phyloP scores from a whole-genome alignment of 1,140 invertebrate species.

The Eupristina koningsbergeri region DNA sequence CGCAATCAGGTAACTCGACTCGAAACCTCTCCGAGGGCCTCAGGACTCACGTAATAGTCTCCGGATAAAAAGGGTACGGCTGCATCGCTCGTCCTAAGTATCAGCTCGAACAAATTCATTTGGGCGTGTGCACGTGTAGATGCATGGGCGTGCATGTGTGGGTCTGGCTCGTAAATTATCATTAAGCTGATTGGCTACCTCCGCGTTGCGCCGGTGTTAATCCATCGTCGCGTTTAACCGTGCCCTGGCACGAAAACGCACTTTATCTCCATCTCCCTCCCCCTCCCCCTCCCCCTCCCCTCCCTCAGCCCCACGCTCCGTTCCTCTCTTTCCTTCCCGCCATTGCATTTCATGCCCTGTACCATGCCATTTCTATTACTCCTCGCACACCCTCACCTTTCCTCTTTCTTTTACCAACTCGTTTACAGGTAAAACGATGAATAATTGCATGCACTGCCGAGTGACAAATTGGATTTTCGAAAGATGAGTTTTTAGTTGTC shows the following conservation, averaged over 20 bases:
- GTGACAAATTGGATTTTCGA: constrained; percentile 45
- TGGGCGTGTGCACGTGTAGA: background rate
- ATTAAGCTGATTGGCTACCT: constrained; percentile 48
- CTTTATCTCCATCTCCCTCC: constrained; percentile 12
- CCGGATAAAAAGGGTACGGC: background rate
- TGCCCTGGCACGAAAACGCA: constrained; percentile 30
- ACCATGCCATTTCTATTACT: constrained; percentile 4
- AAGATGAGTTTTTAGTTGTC: constrained; percentile 25
- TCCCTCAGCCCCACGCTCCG: background rate
- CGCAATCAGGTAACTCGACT: background rate
- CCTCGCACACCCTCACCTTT: background rate
- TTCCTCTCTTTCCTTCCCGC: background rate
- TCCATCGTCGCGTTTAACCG: constrained; percentile 43
- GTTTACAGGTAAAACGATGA: constrained; percentile 25
- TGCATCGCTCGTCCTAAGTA: background rate
- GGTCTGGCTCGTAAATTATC: constrained; percentile 42
- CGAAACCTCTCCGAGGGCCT: background rate
- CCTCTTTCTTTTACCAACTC: background rate
- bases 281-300: background rate
- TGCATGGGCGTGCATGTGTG: background rate
- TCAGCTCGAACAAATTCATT: constrained; percentile 16
- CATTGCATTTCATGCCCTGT: constrained; percentile 22
- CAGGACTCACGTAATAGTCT: background rate
- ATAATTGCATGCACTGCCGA: constrained; percentile 24
- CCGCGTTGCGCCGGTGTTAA: constrained; percentile 33